Conservation (phyloP, 2,888 invertebrate genomes). For the Hypomecis atomaria region DNA sequence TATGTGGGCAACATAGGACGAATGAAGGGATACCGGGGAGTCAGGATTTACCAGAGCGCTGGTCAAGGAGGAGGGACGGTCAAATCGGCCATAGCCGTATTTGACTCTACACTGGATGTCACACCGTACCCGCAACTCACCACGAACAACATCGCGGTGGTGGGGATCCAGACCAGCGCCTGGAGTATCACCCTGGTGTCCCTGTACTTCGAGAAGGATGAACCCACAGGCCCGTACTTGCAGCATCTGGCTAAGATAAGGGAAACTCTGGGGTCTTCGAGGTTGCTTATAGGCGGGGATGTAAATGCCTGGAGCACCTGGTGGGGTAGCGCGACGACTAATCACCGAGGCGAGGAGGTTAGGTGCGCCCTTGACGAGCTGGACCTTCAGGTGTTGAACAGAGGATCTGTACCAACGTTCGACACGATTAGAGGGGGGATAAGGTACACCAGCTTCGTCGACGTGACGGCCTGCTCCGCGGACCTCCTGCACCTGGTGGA, state of each 20-base stretch:
- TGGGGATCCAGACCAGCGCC: not conserved
- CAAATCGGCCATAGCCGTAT: not conserved
- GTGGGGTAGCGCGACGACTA: slow-evolving; percentile 1
- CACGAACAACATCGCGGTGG: not conserved
- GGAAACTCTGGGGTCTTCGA: not conserved
- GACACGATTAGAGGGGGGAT: not conserved
- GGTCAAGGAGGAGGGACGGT: not conserved
- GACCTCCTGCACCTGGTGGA: not conserved
- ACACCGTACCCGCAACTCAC: slow-evolving; percentile 1
- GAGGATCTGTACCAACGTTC: not conserved
- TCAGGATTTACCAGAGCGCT: not conserved
- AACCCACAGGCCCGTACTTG: slow-evolving; percentile 26
- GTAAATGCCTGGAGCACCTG: not conserved
- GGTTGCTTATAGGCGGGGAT: not conserved
- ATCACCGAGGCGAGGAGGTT: slow-evolving; percentile 3
- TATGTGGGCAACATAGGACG: not conserved
- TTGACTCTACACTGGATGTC: not conserved
- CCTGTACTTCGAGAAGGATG: not conserved
- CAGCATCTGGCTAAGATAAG: slow-evolving; percentile 17
- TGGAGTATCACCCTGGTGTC: not conserved
- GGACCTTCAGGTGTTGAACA: not conserved
- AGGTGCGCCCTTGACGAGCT: not conserved
- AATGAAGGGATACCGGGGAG: not conserved
- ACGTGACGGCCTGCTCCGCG: not conserved
- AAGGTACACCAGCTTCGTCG: not conserved